Base-by-base conservation (phyloP, 2,888 invertebrate genomes). In the Leptarthrus brevirostris region DNA sequence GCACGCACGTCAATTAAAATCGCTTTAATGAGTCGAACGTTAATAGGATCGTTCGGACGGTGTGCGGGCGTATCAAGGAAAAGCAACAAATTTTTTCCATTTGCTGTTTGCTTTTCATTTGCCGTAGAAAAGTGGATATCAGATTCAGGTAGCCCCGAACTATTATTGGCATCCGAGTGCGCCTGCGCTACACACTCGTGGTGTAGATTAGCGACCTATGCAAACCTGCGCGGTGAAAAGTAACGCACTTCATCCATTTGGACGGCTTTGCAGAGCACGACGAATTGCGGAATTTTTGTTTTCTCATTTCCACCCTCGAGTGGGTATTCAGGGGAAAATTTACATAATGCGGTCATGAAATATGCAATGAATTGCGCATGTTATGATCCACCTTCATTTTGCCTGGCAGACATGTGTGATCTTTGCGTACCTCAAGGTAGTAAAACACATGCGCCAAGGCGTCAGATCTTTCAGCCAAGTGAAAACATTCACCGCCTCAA, bases 301-400 rank as follows among this genome's bases (percentile, higher is more conserved):
- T 74, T 75, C 73, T 75, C 47, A 66, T 73, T 74, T 75, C 73
- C 75, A 75, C 75, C 75, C 75, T 77, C 73, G 74, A 77, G 74
- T 77, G 77, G 72, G 34, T 74, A 77, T 75, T 72, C 71, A 77
- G 77, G 77, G 73, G 72, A 77, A 73, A 77, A 77, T 77, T 77
- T 73, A 73, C 77, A 77, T 77, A 77, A 75, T 73, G 70, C 73
- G 73, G 74, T 75, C 75, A 53, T 73, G 69, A 58, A 53, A 75
- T 47, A 66, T 73, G 69, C 54, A 56, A 20, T 20, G 47, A 16
- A 40, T 5, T 61, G 61, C 61, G 61, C 40, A 30, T 30, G 30
- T 30, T 30, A 30, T 30, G 30, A 30, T 30, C 30, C 30, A 8
- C 8, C 30, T 30, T 30, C 30, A 30, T 30, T 30, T 30, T 8